Evolutionary conservation across 2,113 vertebrate genomes (phyloP).

Genomic region (Pachycephala philippinensis): DNA sequence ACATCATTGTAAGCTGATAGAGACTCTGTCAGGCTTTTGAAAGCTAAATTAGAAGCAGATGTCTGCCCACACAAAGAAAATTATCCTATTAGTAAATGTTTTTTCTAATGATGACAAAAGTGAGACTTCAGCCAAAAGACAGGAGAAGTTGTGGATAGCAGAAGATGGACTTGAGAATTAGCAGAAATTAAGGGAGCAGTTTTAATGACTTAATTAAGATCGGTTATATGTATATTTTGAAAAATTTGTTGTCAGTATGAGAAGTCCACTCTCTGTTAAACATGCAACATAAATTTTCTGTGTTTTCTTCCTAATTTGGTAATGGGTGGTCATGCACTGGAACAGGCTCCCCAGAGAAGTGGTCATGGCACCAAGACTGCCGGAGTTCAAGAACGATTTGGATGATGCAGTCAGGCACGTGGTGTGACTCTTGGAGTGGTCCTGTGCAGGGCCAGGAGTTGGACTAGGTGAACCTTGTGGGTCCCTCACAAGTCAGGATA

Average conservation of each 20-base stretch:
- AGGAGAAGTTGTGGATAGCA: not conserved
- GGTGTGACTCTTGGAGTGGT: not conserved
- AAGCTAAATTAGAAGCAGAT: conserved; percentile 59
- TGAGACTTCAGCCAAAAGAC: not conserved
- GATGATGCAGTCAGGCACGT: not conserved
- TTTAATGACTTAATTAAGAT: not conserved
- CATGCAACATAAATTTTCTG: not conserved
- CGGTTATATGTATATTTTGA: not conserved
- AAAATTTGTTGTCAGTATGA: not conserved
- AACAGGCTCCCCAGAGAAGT: not conserved
- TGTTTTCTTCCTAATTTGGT: not conserved
- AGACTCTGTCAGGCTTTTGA: conserved; percentile 38
- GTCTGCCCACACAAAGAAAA: conserved; percentile 43
- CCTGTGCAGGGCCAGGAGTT: not conserved
- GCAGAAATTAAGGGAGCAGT: not conserved
- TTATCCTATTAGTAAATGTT: conserved; percentile 51
- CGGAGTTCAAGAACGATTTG: not conserved
- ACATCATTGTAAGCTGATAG: not conserved
- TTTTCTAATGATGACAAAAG: conserved; percentile 42
- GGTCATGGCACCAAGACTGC: not conserved
- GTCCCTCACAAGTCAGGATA: not conserved
- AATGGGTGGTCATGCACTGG: not conserved
- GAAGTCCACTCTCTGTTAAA: not conserved
- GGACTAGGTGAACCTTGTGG: not conserved
- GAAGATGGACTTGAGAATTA: not conserved